phyloP scores from a whole-genome alignment of 1,140 invertebrate genomes.

The Nylanderia fulva region DNA sequence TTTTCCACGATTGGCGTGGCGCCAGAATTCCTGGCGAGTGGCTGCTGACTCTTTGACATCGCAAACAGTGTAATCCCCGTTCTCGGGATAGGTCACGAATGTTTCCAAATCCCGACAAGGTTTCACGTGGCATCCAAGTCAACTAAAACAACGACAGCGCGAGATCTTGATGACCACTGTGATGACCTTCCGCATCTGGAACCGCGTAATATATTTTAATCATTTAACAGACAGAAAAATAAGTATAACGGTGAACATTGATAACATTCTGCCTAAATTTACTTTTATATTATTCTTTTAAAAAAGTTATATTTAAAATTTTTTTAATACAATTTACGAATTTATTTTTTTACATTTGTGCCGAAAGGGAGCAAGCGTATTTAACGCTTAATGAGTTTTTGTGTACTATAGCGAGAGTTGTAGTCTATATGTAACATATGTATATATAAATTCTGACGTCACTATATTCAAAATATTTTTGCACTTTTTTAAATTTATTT shows the following conservation, averaged over 20 bases:
- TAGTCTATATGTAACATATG: too few species aligned
- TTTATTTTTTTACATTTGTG: too few species aligned
- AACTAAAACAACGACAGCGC: background rate
- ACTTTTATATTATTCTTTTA: too few species aligned
- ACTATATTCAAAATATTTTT: too few species aligned
- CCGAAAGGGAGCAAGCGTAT: too few species aligned
- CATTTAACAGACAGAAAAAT: background rate
- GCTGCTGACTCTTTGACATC: slow-evolving; percentile 69
- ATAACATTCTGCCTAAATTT: background rate
- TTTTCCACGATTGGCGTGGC: slow-evolving; percentile 74
- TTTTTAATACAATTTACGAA: too few species aligned
- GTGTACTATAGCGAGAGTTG: too few species aligned
- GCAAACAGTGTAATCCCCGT: slow-evolving; percentile 53
- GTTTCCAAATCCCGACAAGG: slow-evolving; percentile 59
- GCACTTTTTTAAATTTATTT: too few species aligned
- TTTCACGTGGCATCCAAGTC: background rate
- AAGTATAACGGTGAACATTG: background rate
- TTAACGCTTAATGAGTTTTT: too few species aligned
- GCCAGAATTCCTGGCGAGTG: slow-evolving; percentile 73
- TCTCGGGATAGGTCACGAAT: slow-evolving; percentile 70
- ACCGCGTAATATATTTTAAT: background rate
- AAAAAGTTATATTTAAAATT: too few species aligned
- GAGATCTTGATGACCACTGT: background rate
- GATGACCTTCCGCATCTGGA: background rate
- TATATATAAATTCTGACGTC: too few species aligned